Evolutionary conservation across 2,797 vertebrate genomes (phyloP), one percentile per base, ranked within the genome.

Genomic region (Sparus aurata): DNA sequence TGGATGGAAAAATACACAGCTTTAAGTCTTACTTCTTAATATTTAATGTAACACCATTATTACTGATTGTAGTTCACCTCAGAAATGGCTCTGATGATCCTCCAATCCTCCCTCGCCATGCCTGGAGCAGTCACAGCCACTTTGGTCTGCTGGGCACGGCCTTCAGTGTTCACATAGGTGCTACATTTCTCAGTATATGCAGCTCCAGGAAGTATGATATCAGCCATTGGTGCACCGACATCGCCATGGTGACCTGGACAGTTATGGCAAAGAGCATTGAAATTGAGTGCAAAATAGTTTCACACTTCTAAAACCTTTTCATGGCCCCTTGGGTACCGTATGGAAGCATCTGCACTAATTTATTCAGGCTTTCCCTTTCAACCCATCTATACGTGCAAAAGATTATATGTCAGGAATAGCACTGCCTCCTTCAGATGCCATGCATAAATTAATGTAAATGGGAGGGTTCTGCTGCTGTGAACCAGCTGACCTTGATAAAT

Each of bases 101-200:
- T 97, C 97, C 96, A 98, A 93, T 98, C 97, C 89, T 98, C 97
- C 87, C 97, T 96, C 27, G 96, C 96, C 94, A 96, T 87, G 45
- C 96, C 97, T 7, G 97, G 97, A 46, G 96, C 89, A 22, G 96
- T 97, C 77, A 98, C 96, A 38, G 97, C 97, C 85, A 96, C 92
- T 88, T 93, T 95, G 34, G 97, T 98, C 93, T 96, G 96, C 88
- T 97, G 97, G 69, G 96, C 96, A 83, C 96, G 94, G 38, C 96
- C 97, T 87, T 98, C 97, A 0, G 96, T 97, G 87, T 97, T 98
- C 80, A 98, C 97, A 0, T 98, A 98, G 1, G 97, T 98, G 80
- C 95, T 94, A 13, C 94, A 94, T 90, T 98, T 98, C 88, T 98
- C 97, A 74, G 97, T 97, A 65, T 97, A 98, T 4, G 97, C 97